Percentiles rank a stretch among this genome's conserved stretches.
Conservation (phyloP, 1,140 invertebrate species). For the Scaptomyza montana region DNA sequence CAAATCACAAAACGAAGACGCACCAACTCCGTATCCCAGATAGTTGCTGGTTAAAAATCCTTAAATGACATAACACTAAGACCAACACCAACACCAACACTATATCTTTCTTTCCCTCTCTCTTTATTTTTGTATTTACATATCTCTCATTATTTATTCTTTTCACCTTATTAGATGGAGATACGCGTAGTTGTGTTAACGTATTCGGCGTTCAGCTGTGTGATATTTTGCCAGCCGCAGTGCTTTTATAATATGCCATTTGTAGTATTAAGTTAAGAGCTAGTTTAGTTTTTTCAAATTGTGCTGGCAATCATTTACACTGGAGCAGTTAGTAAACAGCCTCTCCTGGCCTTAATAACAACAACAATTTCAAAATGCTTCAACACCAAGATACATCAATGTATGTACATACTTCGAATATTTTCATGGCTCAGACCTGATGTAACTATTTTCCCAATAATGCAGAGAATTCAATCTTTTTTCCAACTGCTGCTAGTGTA, state of each 20-base stretch:
- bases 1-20: slow-evolving; percentile 85
- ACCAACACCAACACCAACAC: slow-evolving; percentile 3
- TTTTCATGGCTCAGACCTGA: no score
- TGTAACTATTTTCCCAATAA: no score
- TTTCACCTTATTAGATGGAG: neutral
- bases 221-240: slow-evolving; percentile 40
- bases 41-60: slow-evolving; percentile 71
- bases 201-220: slow-evolving; percentile 22
- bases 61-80: neutral
- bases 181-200: neutral
- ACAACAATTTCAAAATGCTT: no score
- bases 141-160: neutral
- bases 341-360: no score
- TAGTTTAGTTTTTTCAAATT: slow-evolving; percentile 18
- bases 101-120: neutral
- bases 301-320: slow-evolving; percentile 6
- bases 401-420: no score
- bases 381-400: no score
- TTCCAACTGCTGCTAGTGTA: neutral
- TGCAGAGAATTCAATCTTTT: no score
- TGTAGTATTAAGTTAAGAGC: slow-evolving; percentile 21
- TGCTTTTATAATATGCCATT: slow-evolving; percentile 21
- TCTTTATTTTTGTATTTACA: neutral
- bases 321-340: no score
- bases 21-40: slow-evolving; percentile 82